phyloP scores from a whole-genome alignment of 1,140 invertebrate species.

The Meloidogyne hapla region DNA sequence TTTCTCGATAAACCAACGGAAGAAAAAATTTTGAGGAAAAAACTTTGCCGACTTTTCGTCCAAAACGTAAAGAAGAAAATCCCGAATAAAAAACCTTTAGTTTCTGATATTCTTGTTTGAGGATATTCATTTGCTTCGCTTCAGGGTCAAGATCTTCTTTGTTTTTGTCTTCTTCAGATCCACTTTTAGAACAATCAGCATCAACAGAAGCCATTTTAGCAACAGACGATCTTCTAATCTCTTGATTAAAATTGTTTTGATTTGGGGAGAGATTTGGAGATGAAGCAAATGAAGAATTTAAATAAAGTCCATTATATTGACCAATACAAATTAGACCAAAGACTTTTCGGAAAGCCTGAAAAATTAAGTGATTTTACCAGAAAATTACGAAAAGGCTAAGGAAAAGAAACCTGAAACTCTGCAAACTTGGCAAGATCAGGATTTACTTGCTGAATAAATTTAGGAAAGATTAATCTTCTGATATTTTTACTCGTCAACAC shows the following conservation, averaged over 20 bases:
- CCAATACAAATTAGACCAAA: conserved; percentile 53
- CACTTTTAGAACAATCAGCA: neutral
- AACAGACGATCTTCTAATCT: neutral
- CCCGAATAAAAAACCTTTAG: neutral
- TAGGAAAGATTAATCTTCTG: conserved; percentile 42
- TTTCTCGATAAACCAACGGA: conserved; percentile 7
- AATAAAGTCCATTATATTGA: conserved; percentile 3
- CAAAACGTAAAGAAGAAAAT: neutral
- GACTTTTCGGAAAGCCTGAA: conserved; percentile 46
- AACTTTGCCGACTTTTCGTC: conserved; percentile 4
- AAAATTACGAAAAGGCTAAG: too few relatives aligned
- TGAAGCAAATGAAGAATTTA: conserved; percentile 10
- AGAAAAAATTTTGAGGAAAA: conserved; percentile 6
- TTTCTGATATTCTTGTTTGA: neutral
- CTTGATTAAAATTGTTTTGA: neutral
- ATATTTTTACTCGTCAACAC: conserved; percentile 50
- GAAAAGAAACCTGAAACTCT: conserved; percentile 51
- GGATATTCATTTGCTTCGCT: neutral
- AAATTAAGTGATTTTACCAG: neutral
- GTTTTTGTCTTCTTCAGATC: neutral
- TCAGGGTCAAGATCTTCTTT: neutral
- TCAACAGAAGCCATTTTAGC: neutral
- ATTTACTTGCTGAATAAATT: conserved; percentile 48
- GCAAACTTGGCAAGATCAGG: conserved; percentile 46
- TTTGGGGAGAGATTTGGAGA: conserved; percentile 24